Percentiles rank a stretch among this genome's conserved stretches.
Evolutionary conservation across 2,888 invertebrate genomes (phyloP).

Genomic region (Euzophera pinguis): DNA sequence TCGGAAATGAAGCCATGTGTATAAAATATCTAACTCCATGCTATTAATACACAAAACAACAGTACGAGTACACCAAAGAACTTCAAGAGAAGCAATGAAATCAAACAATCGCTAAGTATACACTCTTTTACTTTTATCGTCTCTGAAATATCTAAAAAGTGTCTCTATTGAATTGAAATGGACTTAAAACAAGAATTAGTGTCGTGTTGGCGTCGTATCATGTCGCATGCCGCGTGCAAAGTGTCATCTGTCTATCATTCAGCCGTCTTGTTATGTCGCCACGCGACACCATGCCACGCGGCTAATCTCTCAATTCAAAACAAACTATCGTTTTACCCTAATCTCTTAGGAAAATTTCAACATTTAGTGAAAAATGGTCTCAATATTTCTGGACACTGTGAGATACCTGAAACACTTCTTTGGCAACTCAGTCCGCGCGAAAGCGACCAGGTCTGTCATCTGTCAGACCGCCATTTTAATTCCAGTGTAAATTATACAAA

Average conservation of each 20-base stretch:
- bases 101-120: too few relatives aligned
- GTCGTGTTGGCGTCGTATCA: not conserved
- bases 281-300: conserved; percentile 44
- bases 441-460: conserved; percentile 56
- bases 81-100: too few relatives aligned
- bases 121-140: too few relatives aligned
- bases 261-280: conserved; percentile 66
- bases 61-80: too few relatives aligned
- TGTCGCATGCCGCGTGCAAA: conserved; percentile 47
- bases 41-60: not conserved
- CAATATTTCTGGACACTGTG: too few relatives aligned
- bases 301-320: conserved; percentile 56
- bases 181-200: not conserved
- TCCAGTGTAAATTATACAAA: conserved; percentile 66
- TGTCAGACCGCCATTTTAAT: conserved; percentile 71
- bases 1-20: not conserved
- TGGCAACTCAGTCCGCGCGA: conserved; percentile 20
- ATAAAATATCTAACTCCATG: not conserved
- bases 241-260: conserved; percentile 64
- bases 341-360: conserved; percentile 15
- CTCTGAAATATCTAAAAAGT: too few relatives aligned
- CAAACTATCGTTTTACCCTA: conserved; percentile 53
- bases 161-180: not conserved
- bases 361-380: too few relatives aligned
- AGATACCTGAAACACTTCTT: too few relatives aligned